phyloP scores from a whole-genome alignment of 2,113 vertebrate genomes.

The Indri indri region DNA sequence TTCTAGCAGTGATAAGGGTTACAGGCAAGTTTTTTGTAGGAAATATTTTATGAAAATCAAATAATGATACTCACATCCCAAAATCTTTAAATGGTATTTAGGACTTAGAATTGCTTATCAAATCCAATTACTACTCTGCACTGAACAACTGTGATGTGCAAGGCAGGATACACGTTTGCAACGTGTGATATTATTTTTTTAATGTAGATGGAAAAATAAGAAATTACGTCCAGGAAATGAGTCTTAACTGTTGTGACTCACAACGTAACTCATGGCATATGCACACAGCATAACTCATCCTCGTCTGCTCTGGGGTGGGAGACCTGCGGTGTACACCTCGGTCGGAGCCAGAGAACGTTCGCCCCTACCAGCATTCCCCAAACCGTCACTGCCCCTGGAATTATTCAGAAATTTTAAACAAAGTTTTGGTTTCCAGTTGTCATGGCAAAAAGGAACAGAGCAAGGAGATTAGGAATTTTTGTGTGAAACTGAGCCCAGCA shows the following conservation, averaged over 20 bases:
- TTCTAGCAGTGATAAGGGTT: not conserved
- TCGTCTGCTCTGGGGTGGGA: not conserved
- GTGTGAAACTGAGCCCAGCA: not conserved
- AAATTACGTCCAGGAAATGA: conserved; percentile 41
- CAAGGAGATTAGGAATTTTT: not conserved
- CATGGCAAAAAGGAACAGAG: not conserved
- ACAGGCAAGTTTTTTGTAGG: not conserved
- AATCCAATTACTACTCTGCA: not conserved
- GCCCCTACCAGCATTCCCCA: not conserved
- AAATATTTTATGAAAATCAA: not conserved
- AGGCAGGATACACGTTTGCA: not conserved
- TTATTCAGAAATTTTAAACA: not conserved
- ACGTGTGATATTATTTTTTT: not conserved
- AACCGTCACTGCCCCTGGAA: fast-evolving
- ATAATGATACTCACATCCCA: not conserved
- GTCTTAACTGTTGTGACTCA: not conserved
- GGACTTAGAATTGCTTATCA: not conserved
- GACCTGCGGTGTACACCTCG: not conserved
- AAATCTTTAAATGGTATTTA: not conserved
- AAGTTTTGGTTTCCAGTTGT: not conserved
- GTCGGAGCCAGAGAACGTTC: not conserved
- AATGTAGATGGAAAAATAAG: conserved; percentile 17
- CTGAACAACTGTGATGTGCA: not conserved
- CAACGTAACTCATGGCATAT: not conserved
- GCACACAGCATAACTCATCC: not conserved